Conservation (phyloP, 2,113 vertebrate species). For the Petromus typicus region DNA sequence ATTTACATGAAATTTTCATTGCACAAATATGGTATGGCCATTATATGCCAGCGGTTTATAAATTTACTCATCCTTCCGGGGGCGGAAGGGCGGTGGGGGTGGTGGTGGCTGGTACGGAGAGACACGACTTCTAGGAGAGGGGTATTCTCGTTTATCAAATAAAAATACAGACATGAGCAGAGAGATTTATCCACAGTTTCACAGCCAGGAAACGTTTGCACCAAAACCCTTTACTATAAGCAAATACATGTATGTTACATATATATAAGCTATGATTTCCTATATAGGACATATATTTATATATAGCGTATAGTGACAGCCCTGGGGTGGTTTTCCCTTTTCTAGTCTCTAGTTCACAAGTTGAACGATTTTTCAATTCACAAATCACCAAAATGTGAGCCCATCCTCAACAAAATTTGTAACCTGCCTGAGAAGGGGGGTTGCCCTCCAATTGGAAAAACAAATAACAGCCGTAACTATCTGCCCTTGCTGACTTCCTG, state of each 20-base stretch:
- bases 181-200: background rate
- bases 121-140: background rate
- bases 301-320: background rate
- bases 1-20: background rate
- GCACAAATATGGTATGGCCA: background rate
- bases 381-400: background rate
- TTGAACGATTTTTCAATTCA: slow-evolving; percentile 37
- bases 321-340: background rate
- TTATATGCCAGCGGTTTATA: slow-evolving; percentile 12
- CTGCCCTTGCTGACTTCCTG: background rate
- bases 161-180: background rate
- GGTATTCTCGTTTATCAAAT: background rate
- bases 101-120: background rate
- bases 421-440: background rate
- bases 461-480: background rate
- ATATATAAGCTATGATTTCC: background rate
- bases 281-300: background rate
- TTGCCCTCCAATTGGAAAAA: slow-evolving; percentile 4
- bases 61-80: slow-evolving; percentile 18
- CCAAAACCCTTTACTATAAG: background rate
- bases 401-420: background rate
- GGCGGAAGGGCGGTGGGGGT: no score
- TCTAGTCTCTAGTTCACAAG: slow-evolving; percentile 1
- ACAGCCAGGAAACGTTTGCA: background rate
- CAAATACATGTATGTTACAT: background rate